Conservation (phyloP, 2,113 vertebrate species). For the Charadrius vociferus region DNA sequence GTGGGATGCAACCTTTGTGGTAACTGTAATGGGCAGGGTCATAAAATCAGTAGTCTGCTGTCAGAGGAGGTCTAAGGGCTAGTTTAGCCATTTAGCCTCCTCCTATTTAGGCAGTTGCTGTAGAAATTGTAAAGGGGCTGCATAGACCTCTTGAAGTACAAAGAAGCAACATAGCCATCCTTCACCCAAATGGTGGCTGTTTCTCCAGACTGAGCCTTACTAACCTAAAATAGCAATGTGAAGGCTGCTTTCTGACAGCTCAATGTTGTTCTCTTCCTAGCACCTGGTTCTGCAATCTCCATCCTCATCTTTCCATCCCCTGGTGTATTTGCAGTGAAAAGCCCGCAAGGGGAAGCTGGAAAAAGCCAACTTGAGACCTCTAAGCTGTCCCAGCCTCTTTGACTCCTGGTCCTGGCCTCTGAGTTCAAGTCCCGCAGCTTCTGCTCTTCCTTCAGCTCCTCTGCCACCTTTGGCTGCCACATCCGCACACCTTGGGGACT, state of each 20-base stretch:
- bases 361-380: accelerated
- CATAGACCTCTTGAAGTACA: neutral
- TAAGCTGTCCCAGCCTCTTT: neutral
- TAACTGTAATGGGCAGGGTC: neutral
- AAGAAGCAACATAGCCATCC: neutral
- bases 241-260: neutral
- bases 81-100: neutral
- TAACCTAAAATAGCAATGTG: neutral
- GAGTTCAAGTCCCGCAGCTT: neutral
- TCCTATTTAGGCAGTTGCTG: neutral
- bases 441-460: neutral
- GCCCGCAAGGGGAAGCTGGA: neutral
- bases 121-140: neutral
- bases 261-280: neutral
- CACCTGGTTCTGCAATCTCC: accelerated
- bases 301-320: neutral
- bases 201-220: too few relatives aligned
- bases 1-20: neutral
- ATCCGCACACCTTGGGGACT: accelerated
- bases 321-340: neutral
- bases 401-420: neutral
- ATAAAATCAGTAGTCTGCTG: accelerated
- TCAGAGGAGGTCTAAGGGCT: neutral
- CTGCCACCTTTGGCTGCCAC: neutral
- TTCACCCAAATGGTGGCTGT: neutral